phyloP scores from a whole-genome alignment of 2,888 invertebrate genomes.

The Trachelus iudaicus region DNA sequence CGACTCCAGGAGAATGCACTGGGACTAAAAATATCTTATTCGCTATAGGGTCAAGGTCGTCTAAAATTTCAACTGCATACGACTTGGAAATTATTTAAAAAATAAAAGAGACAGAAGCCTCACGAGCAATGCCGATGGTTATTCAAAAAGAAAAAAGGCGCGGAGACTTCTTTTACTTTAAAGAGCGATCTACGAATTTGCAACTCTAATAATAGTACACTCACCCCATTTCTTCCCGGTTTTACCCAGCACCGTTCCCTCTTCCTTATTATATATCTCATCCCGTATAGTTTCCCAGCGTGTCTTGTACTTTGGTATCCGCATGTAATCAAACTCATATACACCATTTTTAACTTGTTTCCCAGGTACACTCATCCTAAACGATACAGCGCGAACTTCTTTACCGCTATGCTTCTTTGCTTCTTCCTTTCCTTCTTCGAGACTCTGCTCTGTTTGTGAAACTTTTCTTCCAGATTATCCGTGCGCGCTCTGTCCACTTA shows the following conservation, averaged over 20 bases:
- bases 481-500: no score
- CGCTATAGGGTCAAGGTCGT: no score
- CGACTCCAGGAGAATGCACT: no score
- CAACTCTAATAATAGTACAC: conserved; percentile 40
- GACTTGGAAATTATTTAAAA: no score
- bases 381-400: background rate
- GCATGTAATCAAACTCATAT: conserved; percentile 50
- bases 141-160: background rate
- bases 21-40: no score
- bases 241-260: conserved; percentile 73
- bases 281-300: conserved; percentile 52
- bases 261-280: conserved; percentile 69
- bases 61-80: no score
- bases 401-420: background rate
- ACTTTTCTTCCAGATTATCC: no score
- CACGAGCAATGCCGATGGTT: no score
- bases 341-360: conserved; percentile 42
- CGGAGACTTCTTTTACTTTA: no score
- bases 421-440: background rate
- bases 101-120: no score
- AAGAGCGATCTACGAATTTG: no score
- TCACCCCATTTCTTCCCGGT: conserved; percentile 77
- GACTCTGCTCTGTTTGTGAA: no score
- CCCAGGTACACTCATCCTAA: conserved; percentile 42
- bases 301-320: conserved; percentile 45